Base-by-base conservation (phyloP, 2,888 invertebrate species). In the Octonoba sinensis region DNA sequence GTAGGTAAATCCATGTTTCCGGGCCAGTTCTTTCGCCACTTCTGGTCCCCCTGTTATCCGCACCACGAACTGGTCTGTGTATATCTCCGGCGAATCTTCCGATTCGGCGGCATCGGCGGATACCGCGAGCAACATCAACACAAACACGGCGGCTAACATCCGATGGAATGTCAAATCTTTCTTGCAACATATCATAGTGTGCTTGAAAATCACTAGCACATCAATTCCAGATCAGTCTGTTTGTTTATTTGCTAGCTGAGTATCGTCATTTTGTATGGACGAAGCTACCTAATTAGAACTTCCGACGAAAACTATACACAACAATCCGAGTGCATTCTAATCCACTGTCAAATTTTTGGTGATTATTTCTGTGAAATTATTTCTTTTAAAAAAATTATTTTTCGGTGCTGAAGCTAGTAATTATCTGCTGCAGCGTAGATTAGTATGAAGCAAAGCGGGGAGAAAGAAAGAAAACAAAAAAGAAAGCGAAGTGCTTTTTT, bases 11-110 rank as follows among this genome's bases (percentile, higher is more conserved):
- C 95, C 96, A 89, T 96, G 93, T 88, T 94, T 93, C 85, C 88
- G 89, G 77, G 96, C 96, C 60, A 96, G 93, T 56, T 90, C 90
- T 87, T 93, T 92, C 57, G 95, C 96, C n/a, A 91, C 90, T 56
- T 90, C 89, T 20, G 91, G 91, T 65, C 92, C 92, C 83, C 92
- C 93, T 24, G 92, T 92, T 87, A 96, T 92, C 87, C 94, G 93
- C 81, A 95, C 93, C 84, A 95, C 96, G 94, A 95, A 95, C 89
- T 94, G 94, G 88, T 94, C 93, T 84, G 94, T 93, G 88, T 92
- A 95, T 11, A 84, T 59, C 22, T 73, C 46, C 56, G 81, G 82
- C 54, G 44, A 13, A 16, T 36, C 64, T 15, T 13, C 66, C 20
- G 51, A 44, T n/a, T n/a, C 44, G 2, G n/a, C 44, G 2, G n/a